Evolutionary conservation across 2,113 vertebrate genomes (phyloP).

Genomic region (Alectura lathami): DNA sequence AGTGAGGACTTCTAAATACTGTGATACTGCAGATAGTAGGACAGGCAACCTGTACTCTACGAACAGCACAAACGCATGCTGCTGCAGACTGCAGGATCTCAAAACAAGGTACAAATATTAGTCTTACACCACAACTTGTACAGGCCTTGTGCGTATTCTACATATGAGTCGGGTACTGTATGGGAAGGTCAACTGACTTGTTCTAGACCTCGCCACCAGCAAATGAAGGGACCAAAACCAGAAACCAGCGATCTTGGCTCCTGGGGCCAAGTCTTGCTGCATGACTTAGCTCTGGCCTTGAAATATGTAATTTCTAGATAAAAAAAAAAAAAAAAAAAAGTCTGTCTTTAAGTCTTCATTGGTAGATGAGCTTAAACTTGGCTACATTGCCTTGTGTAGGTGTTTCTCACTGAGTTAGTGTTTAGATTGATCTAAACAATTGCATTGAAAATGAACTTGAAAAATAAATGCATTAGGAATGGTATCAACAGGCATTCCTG

Average conservation of each 20-base stretch:
- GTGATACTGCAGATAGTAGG: neutral
- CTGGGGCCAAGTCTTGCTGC: neutral
- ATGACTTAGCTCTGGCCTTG: neutral
- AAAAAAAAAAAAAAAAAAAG: neutral
- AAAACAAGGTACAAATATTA: constrained; percentile 34
- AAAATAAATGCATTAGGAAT: neutral
- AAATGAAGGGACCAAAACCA: neutral
- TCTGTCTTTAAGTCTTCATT: neutral
- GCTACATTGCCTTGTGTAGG: neutral
- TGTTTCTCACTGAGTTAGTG: neutral
- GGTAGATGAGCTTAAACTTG: neutral
- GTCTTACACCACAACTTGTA: constrained; percentile 23
- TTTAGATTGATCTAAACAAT: neutral
- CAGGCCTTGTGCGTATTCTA: constrained; percentile 25
- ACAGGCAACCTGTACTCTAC: neutral
- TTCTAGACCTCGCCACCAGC: neutral
- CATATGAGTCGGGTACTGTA: neutral
- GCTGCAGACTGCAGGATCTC: neutral
- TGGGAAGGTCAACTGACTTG: constrained; percentile 55
- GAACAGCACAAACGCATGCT: neutral
- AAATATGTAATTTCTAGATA: neutral
- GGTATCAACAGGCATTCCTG: neutral
- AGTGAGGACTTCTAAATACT: constrained; percentile 7
- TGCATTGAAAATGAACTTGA: neutral
- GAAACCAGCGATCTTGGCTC: neutral